Base-by-base conservation (phyloP, 2,797 vertebrate species). In the Poecilia picta region DNA sequence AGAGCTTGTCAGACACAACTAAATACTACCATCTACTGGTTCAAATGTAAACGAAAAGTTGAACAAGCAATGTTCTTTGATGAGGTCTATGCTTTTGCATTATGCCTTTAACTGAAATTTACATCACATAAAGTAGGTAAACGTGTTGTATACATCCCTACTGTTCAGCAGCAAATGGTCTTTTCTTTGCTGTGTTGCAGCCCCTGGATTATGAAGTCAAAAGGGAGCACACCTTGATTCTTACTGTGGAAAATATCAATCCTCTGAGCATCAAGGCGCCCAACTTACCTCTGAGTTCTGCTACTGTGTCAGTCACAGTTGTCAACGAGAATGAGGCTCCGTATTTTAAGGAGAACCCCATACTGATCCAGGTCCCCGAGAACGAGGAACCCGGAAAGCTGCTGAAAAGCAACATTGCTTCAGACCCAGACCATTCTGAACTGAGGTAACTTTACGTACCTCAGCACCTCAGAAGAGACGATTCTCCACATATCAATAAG, bases 291-390 rank as follows among this genome's bases (percentile, higher is more conserved):
- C 84, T 78, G 59, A 96, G 96, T 36, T 95, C 94, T 11, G 96
- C 97, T 25, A 95, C 88, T 0, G 95, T 99, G 78, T 84, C 75
- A 1, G 91, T 99, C 85, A 89, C 68, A 0, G 97, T 98, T 11
- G 83, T 88, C 70, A 98, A 99, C 0, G 89, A 96, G 81, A 99
- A 99, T 0, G 98, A 99, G 87, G 93, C 97, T 0, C 98, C 98
- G 0, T 59, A 86, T 82, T 99, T 99, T 91, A 93, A 77, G 0
- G 93, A 96, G 33, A 95, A 97, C 89, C 97, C 98, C 0, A 96
- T 97, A 77, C 43, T 90, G 72, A 94, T 97, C 49, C 92, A 93
- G 4, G 95, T 98, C 68, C 94, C 93, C 0, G 98, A 99, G 89
- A 97, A 97, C 0, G 93, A 94, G 0, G 79, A 79, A 1, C 95